Evolutionary conservation across 2,113 vertebrate genomes (phyloP).

Genomic region (Chelonoidis abingdonii): DNA sequence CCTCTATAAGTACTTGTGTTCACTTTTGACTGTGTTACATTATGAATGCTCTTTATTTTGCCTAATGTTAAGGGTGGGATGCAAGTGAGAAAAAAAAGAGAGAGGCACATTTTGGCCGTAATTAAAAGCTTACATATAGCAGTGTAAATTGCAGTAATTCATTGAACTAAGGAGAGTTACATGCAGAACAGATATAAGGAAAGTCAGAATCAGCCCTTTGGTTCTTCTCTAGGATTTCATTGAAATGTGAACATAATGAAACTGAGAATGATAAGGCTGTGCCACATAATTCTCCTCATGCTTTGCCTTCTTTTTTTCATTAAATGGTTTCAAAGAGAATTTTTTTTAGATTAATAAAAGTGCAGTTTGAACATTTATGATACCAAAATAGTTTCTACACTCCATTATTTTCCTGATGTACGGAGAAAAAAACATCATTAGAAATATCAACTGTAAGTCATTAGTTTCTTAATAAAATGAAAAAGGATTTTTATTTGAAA

Average conservation of each 20-base stretch:
- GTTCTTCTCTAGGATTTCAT: background rate
- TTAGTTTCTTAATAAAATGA: background rate
- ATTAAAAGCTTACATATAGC: background rate
- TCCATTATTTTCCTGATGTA: background rate
- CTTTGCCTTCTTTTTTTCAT: background rate
- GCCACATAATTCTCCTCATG: background rate
- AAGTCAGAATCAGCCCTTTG: background rate
- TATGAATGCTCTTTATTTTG: background rate
- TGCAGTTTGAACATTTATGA: background rate
- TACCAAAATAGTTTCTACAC: background rate
- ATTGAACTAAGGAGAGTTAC: background rate
- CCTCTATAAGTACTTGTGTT: background rate
- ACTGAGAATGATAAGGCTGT: background rate
- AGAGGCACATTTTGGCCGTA: background rate
- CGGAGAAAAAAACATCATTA: background rate
- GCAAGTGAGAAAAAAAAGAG: background rate
- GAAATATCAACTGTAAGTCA: background rate
- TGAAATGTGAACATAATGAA: background rate
- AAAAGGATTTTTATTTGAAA: background rate
- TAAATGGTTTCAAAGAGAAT: background rate
- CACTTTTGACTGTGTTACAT: background rate
- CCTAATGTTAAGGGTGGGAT: rapidly evolving
- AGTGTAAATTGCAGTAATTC: background rate
- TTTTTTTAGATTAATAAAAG: background rate
- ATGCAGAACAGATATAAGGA: background rate